Conservation (phyloP, 2,797 vertebrate species). For the Heteromormyrus szaboi region DNA sequence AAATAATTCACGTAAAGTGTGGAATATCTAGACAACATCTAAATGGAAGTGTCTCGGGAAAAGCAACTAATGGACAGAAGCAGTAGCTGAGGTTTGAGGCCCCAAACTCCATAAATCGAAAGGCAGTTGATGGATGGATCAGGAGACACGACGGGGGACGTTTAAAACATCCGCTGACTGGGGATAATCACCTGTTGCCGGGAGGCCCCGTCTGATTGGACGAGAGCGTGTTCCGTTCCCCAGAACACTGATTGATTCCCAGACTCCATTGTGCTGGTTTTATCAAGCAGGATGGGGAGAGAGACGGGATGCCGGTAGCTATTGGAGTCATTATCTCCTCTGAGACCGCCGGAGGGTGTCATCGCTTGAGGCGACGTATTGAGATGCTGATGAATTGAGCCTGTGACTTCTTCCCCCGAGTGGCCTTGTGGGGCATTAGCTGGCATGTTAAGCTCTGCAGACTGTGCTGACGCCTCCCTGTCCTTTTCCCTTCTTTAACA, state of each 20-base stretch:
- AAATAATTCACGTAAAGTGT: conserved; percentile 10
- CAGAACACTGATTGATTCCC: neutral
- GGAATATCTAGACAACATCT: conserved; percentile 19
- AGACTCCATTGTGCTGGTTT: conserved; percentile 5
- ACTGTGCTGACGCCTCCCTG: neutral
- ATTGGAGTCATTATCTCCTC: conserved; percentile 1
- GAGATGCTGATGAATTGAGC: conserved; percentile 9
- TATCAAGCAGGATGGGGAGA: neutral
- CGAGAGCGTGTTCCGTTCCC: neutral
- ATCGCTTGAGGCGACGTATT: conserved; percentile 1
- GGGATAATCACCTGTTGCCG: conserved; percentile 5
- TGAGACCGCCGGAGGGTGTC: conserved; percentile 9
- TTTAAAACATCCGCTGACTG: conserved; percentile 4
- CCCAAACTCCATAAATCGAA: neutral
- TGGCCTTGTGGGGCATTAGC: neutral
- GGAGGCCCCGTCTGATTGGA: neutral
- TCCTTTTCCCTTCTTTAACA: neutral
- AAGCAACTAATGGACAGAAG: neutral
- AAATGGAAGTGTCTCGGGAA: conserved; percentile 14
- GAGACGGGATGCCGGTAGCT: neutral
- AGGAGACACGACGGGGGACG: neutral
- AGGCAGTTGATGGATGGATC: conserved; percentile 7
- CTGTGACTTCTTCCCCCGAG: neutral
- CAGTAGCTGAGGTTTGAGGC: conserved; percentile 8
- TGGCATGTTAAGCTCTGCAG: neutral